Base-by-base conservation (phyloP, 2,797 vertebrate genomes). In the Anabacerthia variegaticeps region DNA sequence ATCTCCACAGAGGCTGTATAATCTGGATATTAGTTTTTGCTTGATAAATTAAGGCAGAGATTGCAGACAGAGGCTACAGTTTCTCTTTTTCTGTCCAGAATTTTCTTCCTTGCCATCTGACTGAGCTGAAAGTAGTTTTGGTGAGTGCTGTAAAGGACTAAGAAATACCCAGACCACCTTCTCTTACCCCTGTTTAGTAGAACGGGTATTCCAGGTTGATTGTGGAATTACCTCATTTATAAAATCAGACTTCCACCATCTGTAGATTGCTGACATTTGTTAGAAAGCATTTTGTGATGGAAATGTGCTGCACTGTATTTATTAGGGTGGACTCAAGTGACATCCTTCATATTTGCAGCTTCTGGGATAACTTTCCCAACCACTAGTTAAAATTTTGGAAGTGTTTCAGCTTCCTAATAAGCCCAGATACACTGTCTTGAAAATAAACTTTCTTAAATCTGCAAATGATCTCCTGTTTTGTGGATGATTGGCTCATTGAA, bases 361-460 rank as follows among this genome's bases (percentile, higher is more conserved):
- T 91, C 84, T 85, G 49, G 39, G 39, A 77, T 75, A 71, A 28
- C 26, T 61, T 76, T 88, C 74, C 81, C 81, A 91, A 6, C 15
- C 14, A 7, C 13, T 89, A 30, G 55, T 52, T 59, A 48, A 0
- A 36, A 48, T 67, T 92, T 88, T 89, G 79, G 81, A 89, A 92
- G 52, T 55, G 46, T 48, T 85, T 91, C 80, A 73, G 41, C 54
- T 77, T 85, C 26, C 78, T 92, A 78, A 89, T 89, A 93, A 94
- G 66, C 39, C 54, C 68, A 89, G 79, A 78, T 89, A 56, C 3
- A 6, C 51, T n/a, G 75, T 44, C 74, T 85, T 91, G 81, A 74
- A 91, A 93, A 73, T 46, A 56, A 85, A 82, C 88, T 93, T 91
- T 68, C 87, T 84, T 83, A 65, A 56, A n/a, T 85, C 62, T 81